These are phyloP conservation scores for Chironomus tepperi DNA, from an alignment of 1,140 invertebrate species.

Conservation along the genomic window DNA sequence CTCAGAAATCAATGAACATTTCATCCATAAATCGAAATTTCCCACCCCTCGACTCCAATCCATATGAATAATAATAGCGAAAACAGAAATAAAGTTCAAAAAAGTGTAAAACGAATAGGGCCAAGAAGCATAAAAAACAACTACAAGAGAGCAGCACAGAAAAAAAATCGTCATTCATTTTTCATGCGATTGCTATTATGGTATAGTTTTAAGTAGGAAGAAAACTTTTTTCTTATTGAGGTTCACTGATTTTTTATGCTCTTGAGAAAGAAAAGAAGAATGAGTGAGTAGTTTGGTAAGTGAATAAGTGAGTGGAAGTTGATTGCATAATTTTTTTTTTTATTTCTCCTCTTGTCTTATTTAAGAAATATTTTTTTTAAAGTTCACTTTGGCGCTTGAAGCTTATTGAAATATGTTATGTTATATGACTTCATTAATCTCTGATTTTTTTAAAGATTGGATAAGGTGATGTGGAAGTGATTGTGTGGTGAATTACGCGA, in stretches of 20 bases:
- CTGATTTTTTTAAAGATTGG: no score
- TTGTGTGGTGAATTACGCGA: no score
- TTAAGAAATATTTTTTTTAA: background rate
- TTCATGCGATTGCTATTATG: constrained; percentile 10
- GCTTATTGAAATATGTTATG: background rate
- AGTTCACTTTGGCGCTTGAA: background rate
- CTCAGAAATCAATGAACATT: no score
- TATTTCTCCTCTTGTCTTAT: background rate
- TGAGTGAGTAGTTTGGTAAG: no score
- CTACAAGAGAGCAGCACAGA: background rate
- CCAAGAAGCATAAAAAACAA: background rate
- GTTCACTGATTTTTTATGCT: constrained; percentile 13
- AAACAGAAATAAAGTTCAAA: background rate
- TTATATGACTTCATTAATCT: background rate
- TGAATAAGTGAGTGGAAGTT: background rate
- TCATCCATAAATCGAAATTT: no score
- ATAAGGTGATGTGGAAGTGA: no score
- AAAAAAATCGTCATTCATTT: constrained; percentile 22
- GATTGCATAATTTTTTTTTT: background rate
- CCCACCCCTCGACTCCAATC: no score
- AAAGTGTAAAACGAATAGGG: background rate
- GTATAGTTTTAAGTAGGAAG: background rate
- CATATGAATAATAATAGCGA: background rate
- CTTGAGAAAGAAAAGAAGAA: background rate
- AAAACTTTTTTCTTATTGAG: background rate